Conservation (phyloP, 1,140 invertebrate genomes). For the Kradibia gibbosae region DNA sequence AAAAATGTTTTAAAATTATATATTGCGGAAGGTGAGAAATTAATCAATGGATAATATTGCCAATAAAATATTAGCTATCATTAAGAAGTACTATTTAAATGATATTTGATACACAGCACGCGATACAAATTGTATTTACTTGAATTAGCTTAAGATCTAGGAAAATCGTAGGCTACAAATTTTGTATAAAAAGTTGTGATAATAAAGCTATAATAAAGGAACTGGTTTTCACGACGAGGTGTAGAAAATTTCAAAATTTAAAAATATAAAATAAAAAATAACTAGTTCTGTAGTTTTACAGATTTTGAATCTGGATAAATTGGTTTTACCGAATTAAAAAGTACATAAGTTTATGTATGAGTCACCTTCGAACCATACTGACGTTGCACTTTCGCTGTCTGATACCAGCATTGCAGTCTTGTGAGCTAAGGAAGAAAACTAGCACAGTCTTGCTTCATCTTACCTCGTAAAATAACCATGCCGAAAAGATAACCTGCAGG, state of each 20-base stretch:
- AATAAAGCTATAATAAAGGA: constrained; percentile 9
- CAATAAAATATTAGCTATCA: neutral
- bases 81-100: neutral
- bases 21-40: too few relatives aligned
- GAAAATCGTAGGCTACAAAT: constrained; percentile 2
- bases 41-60: neutral
- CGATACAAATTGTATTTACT: neutral
- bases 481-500: constrained; percentile 87
- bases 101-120: neutral
- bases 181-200: neutral
- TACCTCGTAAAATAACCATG: constrained; percentile 89
- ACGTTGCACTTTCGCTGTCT: neutral
- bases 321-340: neutral
- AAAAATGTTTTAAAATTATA: too few relatives aligned
- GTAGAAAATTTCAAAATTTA: neutral
- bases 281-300: neutral
- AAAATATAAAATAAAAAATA: constrained; percentile 12
- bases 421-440: neutral
- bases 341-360: neutral
- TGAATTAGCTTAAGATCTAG: constrained; percentile 6
- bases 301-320: neutral
- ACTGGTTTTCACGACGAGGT: neutral
- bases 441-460: constrained; percentile 44
- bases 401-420: neutral
- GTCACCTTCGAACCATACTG: neutral